These are phyloP conservation scores for Mantis religiosa DNA, from an alignment of 2,888 invertebrate genomes.

Conservation along the genomic window DNA sequence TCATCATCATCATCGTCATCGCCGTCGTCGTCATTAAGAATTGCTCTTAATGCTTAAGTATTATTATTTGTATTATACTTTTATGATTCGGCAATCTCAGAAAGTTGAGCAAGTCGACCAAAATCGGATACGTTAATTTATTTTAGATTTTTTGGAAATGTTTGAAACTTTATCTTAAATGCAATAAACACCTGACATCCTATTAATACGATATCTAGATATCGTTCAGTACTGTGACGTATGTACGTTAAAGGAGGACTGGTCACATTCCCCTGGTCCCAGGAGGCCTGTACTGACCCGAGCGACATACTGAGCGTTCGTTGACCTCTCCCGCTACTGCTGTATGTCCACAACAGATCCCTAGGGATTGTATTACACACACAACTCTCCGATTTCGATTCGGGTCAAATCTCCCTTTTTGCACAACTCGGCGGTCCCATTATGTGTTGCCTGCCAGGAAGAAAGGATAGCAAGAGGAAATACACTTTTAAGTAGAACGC, in stretches of 20 bases:
- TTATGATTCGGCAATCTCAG: no score
- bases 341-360: not conserved
- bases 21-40: no score
- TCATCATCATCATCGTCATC: no score
- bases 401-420: not conserved
- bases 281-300: not conserved
- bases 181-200: no score
- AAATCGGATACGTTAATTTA: no score
- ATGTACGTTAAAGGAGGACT: not conserved
- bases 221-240: no score
- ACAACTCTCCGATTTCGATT: not conserved
- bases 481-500: not conserved
- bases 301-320: conserved; percentile 4
- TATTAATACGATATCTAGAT: no score
- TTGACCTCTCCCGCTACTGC: not conserved
- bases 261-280: not conserved
- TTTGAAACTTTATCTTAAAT: no score
- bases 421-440: not conserved
- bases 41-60: no score
- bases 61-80: no score
- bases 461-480: not conserved
- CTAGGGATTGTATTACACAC: not conserved
- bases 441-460: not conserved
- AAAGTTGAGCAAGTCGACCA: no score
- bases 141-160: no score